These are phyloP conservation scores for Mormyrops attenuatus DNA, from an alignment of 2,797 vertebrate species.

Conservation along the genomic window DNA sequence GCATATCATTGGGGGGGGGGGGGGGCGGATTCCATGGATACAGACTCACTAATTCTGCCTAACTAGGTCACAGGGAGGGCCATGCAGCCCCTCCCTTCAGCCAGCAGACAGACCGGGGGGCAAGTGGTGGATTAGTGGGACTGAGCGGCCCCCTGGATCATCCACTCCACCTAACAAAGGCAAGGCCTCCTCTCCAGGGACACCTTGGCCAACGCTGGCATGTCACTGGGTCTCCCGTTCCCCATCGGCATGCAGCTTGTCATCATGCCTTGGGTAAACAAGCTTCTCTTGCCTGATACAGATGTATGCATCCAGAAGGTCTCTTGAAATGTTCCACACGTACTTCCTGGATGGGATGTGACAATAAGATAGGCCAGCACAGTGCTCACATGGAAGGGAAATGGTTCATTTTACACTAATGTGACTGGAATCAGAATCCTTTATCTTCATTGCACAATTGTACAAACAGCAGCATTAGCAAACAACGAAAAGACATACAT, in stretches of 20 bases:
- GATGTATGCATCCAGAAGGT: background rate
- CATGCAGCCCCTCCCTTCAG: background rate
- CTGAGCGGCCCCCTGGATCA: background rate
- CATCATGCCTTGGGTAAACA: background rate
- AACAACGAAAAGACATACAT: background rate
- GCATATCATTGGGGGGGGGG: background rate
- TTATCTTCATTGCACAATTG: background rate
- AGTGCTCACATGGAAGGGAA: background rate
- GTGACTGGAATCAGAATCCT: background rate
- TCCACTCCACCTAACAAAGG: background rate
- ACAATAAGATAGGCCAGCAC: background rate
- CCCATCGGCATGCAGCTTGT: background rate
- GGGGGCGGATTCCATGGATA: background rate
- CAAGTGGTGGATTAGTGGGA: background rate
- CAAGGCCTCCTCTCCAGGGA: background rate
- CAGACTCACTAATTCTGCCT: background rate
- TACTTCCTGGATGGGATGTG: background rate
- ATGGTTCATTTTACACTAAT: background rate
- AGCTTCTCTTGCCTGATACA: background rate
- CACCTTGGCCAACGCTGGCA: background rate
- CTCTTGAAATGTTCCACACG: background rate
- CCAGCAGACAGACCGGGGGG: background rate
- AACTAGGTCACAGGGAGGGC: slow-evolving; percentile 9
- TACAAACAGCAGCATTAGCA: background rate
- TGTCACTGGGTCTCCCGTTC: background rate